Base-by-base conservation (phyloP, 1,140 invertebrate genomes). In the Brachionus asplanchnoidis region DNA sequence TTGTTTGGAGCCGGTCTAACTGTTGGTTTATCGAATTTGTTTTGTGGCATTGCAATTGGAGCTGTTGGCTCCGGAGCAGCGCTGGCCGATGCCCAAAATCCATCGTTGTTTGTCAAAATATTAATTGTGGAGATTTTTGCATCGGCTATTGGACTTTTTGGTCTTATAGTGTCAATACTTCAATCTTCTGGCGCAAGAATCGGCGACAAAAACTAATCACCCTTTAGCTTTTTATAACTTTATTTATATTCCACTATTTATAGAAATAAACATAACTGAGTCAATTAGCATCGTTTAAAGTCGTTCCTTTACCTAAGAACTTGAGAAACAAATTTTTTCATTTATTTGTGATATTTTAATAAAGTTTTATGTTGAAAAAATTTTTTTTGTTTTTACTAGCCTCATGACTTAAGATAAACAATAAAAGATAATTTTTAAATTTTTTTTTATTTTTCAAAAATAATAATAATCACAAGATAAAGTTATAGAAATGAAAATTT, bases 91-190 rank as follows among this genome's bases (percentile, higher is more conserved):
- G 97, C 97, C 75, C 95, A 96, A 14, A 97, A 98, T 90, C 92
- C 95, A 14, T 92, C 93, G 1, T 92, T 98, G 3, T 99, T 99
- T 88, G 96, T 99, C 12, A 97, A 97, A 90, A 97, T 99, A 90
- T 92, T 99, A 6, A 97, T 99, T 89, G 94, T 99, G 66, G 97
- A 99, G 91, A 99, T 98, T 89, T 99, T 99, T 90, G 97, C 95
- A 20, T 96, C 95, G 88, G 97, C 97, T 86, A 98, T 99, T 90
- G 97, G 97, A 88, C 92, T 99, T 0, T 99, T 99, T 91, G 97
- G 97, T 84, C 28, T 84, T 2, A 84, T 84, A 20, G 84, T 84
- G 4, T 84, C 84, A 7, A 84, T 84, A 36, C 32, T 84, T 9
- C 84, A 84, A 44, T 66, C 60, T 0, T 68, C 82, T 17, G 82